A percentile compares a stretch with the other conserved stretches of the same genome.
These are phyloP conservation scores for Cetonia aurata DNA, from an alignment of 2,888 invertebrate species.

Conservation along the genomic window DNA sequence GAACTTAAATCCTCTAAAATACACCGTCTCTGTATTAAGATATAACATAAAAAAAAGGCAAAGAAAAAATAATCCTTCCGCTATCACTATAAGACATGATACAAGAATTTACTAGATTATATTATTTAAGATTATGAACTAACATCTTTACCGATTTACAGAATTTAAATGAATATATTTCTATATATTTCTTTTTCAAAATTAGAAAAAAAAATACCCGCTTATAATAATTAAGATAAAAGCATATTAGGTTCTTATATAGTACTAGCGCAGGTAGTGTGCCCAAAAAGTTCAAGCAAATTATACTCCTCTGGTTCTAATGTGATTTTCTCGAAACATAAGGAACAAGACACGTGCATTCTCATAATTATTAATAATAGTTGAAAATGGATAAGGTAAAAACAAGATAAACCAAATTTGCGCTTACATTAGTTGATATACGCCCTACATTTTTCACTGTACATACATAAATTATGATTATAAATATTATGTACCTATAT, in stretches of 20 bases:
- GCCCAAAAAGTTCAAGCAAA: too few species aligned
- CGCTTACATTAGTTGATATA: conserved; percentile 7
- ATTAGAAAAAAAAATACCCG: too few species aligned
- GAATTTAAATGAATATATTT: too few species aligned
- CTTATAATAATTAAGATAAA: too few species aligned
- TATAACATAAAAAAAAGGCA: not conserved
- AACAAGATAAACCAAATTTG: not conserved
- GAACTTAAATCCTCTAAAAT: conserved; percentile 3
- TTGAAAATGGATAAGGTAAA: conserved; percentile 1
- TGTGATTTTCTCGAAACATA: conserved; percentile 20
- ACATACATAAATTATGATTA: conserved; percentile 7
- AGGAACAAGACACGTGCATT: conserved; percentile 19
- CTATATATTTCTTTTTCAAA: too few species aligned
- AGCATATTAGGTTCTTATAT: too few species aligned
- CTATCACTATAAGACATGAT: conserved; percentile 1
- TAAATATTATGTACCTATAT: too few species aligned
- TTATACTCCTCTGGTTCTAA: not conserved
- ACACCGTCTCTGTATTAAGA: conserved; percentile 18
- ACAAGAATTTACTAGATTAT: too few species aligned
- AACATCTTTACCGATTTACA: too few species aligned
- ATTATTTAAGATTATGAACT: too few species aligned
- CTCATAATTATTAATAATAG: conserved; percentile 1
- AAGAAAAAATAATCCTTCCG: conserved; percentile 22
- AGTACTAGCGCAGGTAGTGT: too few species aligned
- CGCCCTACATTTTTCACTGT: conserved; percentile 11